Percentiles rank a stretch among this genome's conserved stretches.
Evolutionary conservation across 2,888 invertebrate genomes (phyloP).

Genomic region (Drosophila emarginata): DNA sequence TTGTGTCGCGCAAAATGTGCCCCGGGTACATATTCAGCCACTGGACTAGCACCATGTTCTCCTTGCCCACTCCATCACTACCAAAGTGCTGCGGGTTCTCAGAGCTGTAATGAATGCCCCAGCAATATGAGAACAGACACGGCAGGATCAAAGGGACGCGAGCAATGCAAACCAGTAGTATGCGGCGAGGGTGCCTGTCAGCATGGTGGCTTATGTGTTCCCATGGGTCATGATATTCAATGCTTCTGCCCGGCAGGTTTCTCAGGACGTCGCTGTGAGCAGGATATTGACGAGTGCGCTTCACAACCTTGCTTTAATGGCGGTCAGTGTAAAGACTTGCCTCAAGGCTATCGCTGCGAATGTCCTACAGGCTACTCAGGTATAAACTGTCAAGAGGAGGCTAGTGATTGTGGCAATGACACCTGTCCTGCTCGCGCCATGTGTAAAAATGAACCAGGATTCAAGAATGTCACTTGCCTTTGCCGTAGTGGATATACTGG

Average conservation of each 20-base stretch:
- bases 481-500: constrained; percentile 98
- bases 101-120: constrained; percentile 94
- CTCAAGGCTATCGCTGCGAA: constrained; percentile 95
- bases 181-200: constrained; percentile 94
- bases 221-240: constrained; percentile 93
- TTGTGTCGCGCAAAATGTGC: constrained; percentile 94
- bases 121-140: constrained; percentile 93
- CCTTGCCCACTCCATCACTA: constrained; percentile 96
- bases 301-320: constrained; percentile 97
- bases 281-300: constrained; percentile 97
- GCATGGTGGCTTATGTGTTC: constrained; percentile 94
- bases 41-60: constrained; percentile 96
- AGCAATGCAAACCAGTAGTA: constrained; percentile 93
- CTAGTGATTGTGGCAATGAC: constrained; percentile 92
- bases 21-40: constrained; percentile 95
- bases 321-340: constrained; percentile 94
- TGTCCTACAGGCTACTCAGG: constrained; percentile 94
- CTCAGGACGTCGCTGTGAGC: constrained; percentile 95
- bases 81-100: constrained; percentile 92
- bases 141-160: constrained; percentile 90
- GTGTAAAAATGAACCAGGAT: constrained; percentile 97
- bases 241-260: constrained; percentile 98
- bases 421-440: constrained; percentile 97
- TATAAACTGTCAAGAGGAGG: constrained; percentile 97
- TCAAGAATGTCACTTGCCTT: constrained; percentile 94